Conservation (phyloP, 30 jellyfish, hydroid and myxozoan species). For the Calvadosia cruxmelitensis region DNA sequence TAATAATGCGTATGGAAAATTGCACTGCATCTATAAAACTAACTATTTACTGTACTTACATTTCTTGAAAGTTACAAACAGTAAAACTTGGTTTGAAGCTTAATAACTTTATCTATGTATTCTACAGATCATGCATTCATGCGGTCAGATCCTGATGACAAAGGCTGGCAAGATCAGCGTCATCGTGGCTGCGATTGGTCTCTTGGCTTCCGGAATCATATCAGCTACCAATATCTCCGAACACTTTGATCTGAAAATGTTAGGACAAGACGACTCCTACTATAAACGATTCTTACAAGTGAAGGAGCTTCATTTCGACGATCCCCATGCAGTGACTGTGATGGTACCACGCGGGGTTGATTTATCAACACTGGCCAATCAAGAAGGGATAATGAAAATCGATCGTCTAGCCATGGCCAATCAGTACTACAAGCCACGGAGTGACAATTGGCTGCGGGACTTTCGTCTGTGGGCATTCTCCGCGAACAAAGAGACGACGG, state of each 20-base stretch:
- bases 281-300: conserved; percentile 9
- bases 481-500: conserved; percentile 1
- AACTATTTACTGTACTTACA: background rate
- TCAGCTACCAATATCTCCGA: conserved; percentile 12
- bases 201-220: conserved; percentile 1
- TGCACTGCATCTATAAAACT: too few relatives aligned
- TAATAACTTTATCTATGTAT: background rate
- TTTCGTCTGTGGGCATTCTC: background rate
- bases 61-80: too few relatives aligned
- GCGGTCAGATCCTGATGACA: conserved; percentile 9
- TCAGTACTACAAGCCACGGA: background rate
- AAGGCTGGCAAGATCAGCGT: conserved; percentile 4
- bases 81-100: too few relatives aligned
- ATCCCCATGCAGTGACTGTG: conserved; percentile 12
- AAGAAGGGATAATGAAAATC: conserved; percentile 1
- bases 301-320: conserved; percentile 9
- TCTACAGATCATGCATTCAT: conserved; percentile 8
- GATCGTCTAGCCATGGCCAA: conserved; percentile 5
- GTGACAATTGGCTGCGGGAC: conserved; percentile 19
- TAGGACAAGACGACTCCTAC: conserved; percentile 13
- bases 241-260: conserved; percentile 14
- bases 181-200: background rate
- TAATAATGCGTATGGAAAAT: too few relatives aligned
- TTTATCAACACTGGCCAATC: conserved; percentile 4
- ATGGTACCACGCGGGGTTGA: conserved; percentile 8